phyloP scores from a whole-genome alignment of 2,888 invertebrate species.

The Nebria brevicollis region DNA sequence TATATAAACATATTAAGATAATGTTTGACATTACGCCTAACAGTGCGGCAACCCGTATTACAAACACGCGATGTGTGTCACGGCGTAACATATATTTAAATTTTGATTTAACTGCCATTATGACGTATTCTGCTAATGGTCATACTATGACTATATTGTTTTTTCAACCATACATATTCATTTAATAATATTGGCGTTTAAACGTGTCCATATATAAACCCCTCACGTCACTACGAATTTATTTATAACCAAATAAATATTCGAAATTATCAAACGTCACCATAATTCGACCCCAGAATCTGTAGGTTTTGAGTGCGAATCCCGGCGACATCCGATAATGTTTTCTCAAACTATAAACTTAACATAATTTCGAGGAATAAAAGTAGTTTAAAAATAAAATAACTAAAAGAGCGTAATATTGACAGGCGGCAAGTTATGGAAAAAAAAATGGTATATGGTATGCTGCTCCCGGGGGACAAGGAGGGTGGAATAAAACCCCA shows the following conservation, averaged over 20 bases:
- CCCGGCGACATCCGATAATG: too few relatives aligned
- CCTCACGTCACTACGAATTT: too few relatives aligned
- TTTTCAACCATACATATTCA: neutral
- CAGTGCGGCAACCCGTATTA: neutral
- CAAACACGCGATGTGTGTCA: neutral
- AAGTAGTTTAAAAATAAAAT: neutral
- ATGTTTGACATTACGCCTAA: neutral
- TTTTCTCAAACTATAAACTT: too few relatives aligned
- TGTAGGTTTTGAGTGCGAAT: too few relatives aligned
- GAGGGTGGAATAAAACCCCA: conserved; percentile 73
- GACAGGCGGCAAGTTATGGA: conserved; percentile 87
- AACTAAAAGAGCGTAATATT: conserved; percentile 22
- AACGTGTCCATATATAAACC: neutral
- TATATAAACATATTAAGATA: conserved; percentile 1
- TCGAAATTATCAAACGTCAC: too few relatives aligned
- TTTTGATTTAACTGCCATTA: neutral
- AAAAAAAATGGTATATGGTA: conserved; percentile 93
- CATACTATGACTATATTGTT: neutral
- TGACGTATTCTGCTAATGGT: neutral
- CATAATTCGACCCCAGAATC: too few relatives aligned
- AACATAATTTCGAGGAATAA: too few relatives aligned
- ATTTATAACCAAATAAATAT: too few relatives aligned
- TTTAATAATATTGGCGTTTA: neutral
- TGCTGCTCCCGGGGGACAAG: conserved; percentile 69
- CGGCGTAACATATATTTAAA: neutral